Evolutionary conservation across 2,888 invertebrate genomes (phyloP), one percentile per base, ranked within the genome.

Genomic region (Coleophora flavipennella): DNA sequence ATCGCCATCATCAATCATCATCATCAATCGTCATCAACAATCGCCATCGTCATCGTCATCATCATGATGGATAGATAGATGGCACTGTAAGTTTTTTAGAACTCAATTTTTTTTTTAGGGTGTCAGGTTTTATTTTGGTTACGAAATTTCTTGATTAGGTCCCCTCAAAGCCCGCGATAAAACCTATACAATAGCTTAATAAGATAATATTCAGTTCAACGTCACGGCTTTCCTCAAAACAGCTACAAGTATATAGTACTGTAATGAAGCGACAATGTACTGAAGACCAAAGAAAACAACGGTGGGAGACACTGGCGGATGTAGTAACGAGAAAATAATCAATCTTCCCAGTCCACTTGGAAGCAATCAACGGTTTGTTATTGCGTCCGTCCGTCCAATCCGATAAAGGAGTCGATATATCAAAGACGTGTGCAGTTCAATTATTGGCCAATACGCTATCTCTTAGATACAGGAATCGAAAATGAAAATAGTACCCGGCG

Each of bases 321-420:
- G 29, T 45, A 58, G 63, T 79, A 80, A 75, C 70, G 71, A 79
- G 80, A 78, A 81, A 83, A 83, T 80, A 83, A 84, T 83, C 83
- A 83, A 84, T 84, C 80, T 80, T 67, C 67, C 65, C 54, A 72
- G 76, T 80, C 77, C 71, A 79, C 79, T 79, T 73, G 68, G 75
- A 81, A 80, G 79, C 85, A 85, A 85, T 85, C 85, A 85, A 77
- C 73, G 73, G 72, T 78, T 71, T 76, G 76, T 78, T 83, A 81
- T 83, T 83, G 74, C 75, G 78, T 79, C 78, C 72, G 78, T 79
- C 78, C 72, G 73, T 79, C 74, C 77, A 76, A 83, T 83, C 72
- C 74, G 77, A 84, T 85, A 80, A 76, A 75, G 74, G 78, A 72
- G 68, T 59, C 80, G 83, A 85, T 85, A 73, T 81, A 85, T 85